Evolutionary conservation across 2,113 vertebrate genomes (phyloP).

Genomic region (Anseranas semipalmata): DNA sequence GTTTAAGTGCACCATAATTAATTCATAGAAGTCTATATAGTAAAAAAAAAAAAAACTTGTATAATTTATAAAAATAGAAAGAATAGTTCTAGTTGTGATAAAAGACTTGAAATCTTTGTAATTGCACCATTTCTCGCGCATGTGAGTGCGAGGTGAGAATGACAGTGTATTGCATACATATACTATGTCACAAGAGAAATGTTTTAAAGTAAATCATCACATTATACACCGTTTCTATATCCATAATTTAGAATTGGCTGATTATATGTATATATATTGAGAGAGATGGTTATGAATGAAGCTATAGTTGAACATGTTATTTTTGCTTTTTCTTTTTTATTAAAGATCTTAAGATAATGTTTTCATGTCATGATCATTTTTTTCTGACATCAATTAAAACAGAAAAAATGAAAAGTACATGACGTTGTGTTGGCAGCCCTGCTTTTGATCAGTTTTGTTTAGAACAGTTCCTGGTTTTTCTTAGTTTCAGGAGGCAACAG

Average conservation of each 20-base stretch:
- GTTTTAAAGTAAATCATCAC: background rate
- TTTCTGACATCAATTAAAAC: background rate
- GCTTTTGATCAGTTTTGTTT: background rate
- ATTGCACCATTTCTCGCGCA: background rate
- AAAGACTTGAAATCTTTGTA: background rate
- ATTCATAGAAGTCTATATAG: background rate
- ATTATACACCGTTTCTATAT: background rate
- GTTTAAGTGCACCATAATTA: background rate
- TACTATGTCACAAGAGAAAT: background rate
- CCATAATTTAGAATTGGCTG: background rate
- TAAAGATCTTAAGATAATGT: background rate
- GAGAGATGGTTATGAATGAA: background rate
- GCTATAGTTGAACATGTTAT: background rate
- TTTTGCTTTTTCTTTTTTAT: background rate
- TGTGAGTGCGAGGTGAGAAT: accelerated
- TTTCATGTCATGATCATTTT: background rate
- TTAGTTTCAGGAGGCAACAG: background rate
- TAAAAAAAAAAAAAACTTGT: background rate
- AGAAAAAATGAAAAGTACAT: background rate
- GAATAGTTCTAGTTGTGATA: background rate
- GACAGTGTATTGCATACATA: background rate
- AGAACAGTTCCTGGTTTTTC: background rate
- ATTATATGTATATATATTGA: background rate
- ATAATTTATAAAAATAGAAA: background rate
- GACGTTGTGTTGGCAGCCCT: background rate